Evolutionary conservation across 2,888 invertebrate species (phyloP).

Genomic region (Andrena dorsata): DNA sequence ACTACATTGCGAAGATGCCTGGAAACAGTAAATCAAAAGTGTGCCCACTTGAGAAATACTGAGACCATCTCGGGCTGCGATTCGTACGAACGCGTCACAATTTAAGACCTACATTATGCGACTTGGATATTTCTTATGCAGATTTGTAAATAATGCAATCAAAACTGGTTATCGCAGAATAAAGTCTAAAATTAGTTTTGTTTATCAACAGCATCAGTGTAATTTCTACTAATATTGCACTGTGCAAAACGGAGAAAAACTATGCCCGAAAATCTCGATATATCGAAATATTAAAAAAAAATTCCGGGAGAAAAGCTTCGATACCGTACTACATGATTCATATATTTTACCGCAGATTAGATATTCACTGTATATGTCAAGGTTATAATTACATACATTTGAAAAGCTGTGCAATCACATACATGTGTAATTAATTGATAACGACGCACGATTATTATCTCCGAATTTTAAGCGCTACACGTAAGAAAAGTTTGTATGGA

Average conservation of each 20-base stretch:
- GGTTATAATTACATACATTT: constrained; percentile 74
- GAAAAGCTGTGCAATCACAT: constrained; percentile 79
- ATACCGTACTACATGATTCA: constrained; percentile 37
- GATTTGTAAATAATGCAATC: neutral
- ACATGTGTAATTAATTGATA: constrained; percentile 64
- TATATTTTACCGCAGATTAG: constrained; percentile 53
- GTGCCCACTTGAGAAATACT: constrained; percentile 11
- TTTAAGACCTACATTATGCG: neutral
- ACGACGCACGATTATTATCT: constrained; percentile 61
- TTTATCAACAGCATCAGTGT: neutral
- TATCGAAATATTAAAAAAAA: neutral
- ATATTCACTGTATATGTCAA: constrained; percentile 70
- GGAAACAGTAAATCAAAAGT: constrained; percentile 71
- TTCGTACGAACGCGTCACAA: neutral
- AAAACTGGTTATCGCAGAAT: too few species aligned
- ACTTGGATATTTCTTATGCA: neutral
- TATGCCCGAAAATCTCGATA: neutral
- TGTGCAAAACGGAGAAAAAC: neutral
- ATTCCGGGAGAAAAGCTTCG: constrained; percentile 7
- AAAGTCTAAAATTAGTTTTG: neutral
- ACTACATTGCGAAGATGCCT: constrained; percentile 89
- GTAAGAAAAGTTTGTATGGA: constrained; percentile 36
- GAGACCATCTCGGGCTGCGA: constrained; percentile 10
- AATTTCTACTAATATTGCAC: neutral
- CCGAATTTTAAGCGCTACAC: constrained; percentile 52